Evolutionary conservation across 1,140 invertebrate genomes (phyloP).

Genomic region (Onthophagus taurus): DNA sequence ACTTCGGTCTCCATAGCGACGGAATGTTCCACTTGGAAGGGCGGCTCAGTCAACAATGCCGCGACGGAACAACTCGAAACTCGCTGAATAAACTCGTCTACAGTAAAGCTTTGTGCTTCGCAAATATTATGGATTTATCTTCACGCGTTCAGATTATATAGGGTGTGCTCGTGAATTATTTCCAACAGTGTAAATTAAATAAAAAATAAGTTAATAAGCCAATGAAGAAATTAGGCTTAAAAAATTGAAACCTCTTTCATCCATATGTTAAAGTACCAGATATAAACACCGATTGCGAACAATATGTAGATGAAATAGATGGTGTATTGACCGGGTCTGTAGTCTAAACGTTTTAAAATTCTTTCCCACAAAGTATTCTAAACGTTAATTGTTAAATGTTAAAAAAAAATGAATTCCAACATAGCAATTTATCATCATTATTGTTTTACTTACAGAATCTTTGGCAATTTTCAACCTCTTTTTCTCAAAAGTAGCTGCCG

Average conservation of each 20-base stretch:
- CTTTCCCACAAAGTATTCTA: conserved; percentile 63
- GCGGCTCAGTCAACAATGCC: no score
- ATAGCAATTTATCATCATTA: no score
- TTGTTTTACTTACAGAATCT: conserved; percentile 61
- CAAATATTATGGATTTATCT: no score
- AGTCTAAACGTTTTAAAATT: conserved; percentile 60
- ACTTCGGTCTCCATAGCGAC: no score
- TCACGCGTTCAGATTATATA: no score
- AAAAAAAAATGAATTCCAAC: background rate
- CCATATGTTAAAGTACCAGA: conserved; percentile 56
- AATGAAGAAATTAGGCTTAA: background rate
- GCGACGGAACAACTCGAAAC: no score
- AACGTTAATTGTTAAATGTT: no score
- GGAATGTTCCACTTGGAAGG: no score
- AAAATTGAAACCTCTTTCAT: conserved; percentile 52
- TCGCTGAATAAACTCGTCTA: no score
- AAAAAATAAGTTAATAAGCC: background rate
- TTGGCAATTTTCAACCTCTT: conserved; percentile 71
- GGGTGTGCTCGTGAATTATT: no score
- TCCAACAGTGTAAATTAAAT: background rate
- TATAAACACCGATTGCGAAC: conserved; percentile 59
- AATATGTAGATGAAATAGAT: conserved; percentile 66
- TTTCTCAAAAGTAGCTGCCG: conserved; percentile 73
- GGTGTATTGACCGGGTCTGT: conserved; percentile 69
- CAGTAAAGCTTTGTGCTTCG: no score